Percentiles rank a stretch among this genome's conserved stretches.
Conservation (phyloP, 2,888 invertebrate genomes). For the Rhogogaster chlorosoma region DNA sequence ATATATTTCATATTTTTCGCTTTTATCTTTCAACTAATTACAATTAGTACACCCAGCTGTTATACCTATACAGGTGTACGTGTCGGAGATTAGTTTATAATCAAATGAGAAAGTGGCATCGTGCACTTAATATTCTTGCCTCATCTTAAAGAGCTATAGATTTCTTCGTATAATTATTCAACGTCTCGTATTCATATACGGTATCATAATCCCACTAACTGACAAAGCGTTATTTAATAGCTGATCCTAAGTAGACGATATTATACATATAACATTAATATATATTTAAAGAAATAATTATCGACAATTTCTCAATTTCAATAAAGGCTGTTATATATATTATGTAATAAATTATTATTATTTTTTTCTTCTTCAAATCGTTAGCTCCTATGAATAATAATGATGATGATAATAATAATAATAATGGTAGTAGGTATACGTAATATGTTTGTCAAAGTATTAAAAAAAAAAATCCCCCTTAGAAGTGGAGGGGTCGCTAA, state of each 20-base stretch:
- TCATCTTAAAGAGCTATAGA: background rate
- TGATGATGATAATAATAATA: background rate
- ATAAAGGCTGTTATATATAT: background rate
- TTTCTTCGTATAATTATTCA: conserved; percentile 6
- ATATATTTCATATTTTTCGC: background rate
- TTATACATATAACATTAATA: background rate
- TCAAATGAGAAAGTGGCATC: background rate
- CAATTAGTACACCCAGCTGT: background rate
- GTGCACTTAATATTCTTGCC: background rate
- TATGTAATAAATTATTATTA: too few relatives aligned
- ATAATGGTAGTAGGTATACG: background rate
- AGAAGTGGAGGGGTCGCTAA: background rate
- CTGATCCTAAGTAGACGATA: background rate
- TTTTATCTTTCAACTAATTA: background rate
- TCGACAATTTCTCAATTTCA: too few relatives aligned
- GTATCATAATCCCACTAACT: too few relatives aligned
- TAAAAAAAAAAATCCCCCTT: background rate
- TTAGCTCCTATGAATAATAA: background rate
- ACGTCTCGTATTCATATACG: background rate
- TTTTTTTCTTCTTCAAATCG: too few relatives aligned
- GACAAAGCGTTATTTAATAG: conserved; percentile 38
- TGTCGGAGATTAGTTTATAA: background rate
- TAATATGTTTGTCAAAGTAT: background rate
- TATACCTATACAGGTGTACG: background rate
- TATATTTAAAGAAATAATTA: background rate